Base-by-base conservation (phyloP, 1,140 invertebrate species). In the Neelides sp. region DNA sequence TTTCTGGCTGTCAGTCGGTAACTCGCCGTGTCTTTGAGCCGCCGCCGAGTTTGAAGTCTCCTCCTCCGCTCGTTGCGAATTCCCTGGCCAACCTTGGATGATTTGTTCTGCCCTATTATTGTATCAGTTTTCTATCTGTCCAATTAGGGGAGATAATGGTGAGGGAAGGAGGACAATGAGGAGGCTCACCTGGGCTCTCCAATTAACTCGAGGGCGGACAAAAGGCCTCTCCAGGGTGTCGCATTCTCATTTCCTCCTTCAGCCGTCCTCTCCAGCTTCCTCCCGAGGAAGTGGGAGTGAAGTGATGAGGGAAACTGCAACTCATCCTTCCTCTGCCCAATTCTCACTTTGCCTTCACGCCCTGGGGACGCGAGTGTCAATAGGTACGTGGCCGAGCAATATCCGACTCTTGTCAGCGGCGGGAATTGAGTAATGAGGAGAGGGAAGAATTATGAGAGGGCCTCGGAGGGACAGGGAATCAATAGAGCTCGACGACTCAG, bases 141-240 rank as follows among this genome's bases (percentile, higher is more conserved):
- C 47, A 49, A 49, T 49, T 49, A 49, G 47, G 27, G 35, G 40
- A 4, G 20, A 42, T 19, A 42, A 23, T 23, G 26, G 22, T 42
- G 20, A 4, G 26, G 8, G 20, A 42, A 24, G 4, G 8, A 7
- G 40, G 10, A 42, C 20, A 22, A 42, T 42, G 40, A 42, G 40
- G 20, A 15, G 15, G 36, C 39, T 52, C 50, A 46, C 50, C 50
- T 52, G 43, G 35, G 35, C 44, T 52, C 30, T 52, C 50, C 50
- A 52, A 52, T 52, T 52, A 52, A 52, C 50, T 52, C 41, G 40
- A 46, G 43, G 35, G 23, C 22, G 36, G 28, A 52, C 50, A 52
- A 52, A 52, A 52, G 50, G 23, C 27, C 20, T 12, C 50, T 41
- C 27, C 43, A 44, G 50, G 50, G 50, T 52, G 43, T 52, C 43